Evolutionary conservation across 2,113 vertebrate genomes (phyloP).

Genomic region (Corvus moneduloides): DNA sequence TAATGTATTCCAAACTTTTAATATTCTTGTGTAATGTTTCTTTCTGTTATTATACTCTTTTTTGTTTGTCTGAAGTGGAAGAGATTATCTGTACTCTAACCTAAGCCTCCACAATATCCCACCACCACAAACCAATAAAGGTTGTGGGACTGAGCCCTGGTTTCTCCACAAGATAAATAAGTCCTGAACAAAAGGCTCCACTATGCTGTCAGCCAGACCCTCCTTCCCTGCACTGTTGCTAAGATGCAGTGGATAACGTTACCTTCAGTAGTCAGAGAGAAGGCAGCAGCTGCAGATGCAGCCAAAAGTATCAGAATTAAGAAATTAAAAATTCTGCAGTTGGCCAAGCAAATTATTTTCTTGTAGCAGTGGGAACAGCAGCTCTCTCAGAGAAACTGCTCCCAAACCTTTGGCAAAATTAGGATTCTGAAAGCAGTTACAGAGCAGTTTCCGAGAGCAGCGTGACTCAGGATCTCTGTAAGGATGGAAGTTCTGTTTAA

Average conservation of each 20-base stretch:
- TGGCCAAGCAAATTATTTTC: slow-evolving; percentile 49
- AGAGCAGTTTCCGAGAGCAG: background rate
- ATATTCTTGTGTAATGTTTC: background rate
- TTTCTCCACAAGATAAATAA: background rate
- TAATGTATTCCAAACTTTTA: background rate
- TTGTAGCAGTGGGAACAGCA: slow-evolving; percentile 9
- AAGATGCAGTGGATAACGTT: background rate
- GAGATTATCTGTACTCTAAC: slow-evolving; percentile 16
- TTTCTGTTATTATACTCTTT: background rate
- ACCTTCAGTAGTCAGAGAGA: background rate
- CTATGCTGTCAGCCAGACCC: background rate
- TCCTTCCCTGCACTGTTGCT: background rate
- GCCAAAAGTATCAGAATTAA: slow-evolving; percentile 42
- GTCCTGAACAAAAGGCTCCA: slow-evolving; percentile 2
- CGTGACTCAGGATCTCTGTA: background rate
- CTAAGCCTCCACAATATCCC: background rate
- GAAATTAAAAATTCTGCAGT: background rate
- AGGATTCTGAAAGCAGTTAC: background rate
- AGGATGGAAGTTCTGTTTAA: background rate
- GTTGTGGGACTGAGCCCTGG: background rate
- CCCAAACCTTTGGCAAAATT: background rate
- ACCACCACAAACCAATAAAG: background rate
- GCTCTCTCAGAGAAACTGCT: background rate
- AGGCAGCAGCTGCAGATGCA: background rate
- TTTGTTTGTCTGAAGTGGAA: slow-evolving; percentile 39